A percentile compares a stretch with the other conserved stretches of the same genome.
These are phyloP conservation scores for Gopherus flavomarginatus DNA, from an alignment of 2,113 vertebrate species.

Conservation along the genomic window DNA sequence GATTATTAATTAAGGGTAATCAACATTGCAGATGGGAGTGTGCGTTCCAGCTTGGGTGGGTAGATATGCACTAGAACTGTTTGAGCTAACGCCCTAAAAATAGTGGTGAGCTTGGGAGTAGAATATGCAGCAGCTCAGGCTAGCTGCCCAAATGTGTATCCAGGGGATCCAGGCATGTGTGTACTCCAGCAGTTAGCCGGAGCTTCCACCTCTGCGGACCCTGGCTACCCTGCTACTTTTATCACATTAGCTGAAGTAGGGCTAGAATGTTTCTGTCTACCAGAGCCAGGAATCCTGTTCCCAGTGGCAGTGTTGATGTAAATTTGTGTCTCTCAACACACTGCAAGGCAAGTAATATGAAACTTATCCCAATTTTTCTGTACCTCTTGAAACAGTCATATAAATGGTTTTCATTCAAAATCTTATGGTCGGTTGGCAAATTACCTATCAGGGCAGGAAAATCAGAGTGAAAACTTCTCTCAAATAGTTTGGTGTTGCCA, in stretches of 20 bases:
- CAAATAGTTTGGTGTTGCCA: neutral
- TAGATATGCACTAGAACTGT: too few species aligned
- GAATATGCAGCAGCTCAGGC: too few species aligned
- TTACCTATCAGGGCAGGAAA: neutral
- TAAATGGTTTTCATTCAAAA: neutral
- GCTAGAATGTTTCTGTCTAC: neutral
- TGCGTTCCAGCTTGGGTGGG: too few species aligned
- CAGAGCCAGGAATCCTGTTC: neutral
- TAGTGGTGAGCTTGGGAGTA: too few species aligned
- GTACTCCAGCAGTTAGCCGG: too few species aligned
- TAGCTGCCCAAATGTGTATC: too few species aligned
- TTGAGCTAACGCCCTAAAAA: too few species aligned
- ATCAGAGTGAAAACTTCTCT: neutral
- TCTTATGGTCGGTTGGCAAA: neutral
- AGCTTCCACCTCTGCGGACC: too few species aligned
- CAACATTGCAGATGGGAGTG: too few species aligned
- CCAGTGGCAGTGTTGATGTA: neutral
- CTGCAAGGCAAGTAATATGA: neutral
- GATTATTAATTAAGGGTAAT: neutral
- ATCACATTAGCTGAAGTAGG: neutral
- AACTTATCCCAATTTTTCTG: neutral
- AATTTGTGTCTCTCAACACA: neutral
- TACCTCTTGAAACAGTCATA: neutral
- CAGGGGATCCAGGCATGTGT: too few species aligned
- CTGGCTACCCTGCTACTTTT: neutral